Base-by-base conservation (phyloP, 2,113 vertebrate genomes). In the Pelusios castaneus region DNA sequence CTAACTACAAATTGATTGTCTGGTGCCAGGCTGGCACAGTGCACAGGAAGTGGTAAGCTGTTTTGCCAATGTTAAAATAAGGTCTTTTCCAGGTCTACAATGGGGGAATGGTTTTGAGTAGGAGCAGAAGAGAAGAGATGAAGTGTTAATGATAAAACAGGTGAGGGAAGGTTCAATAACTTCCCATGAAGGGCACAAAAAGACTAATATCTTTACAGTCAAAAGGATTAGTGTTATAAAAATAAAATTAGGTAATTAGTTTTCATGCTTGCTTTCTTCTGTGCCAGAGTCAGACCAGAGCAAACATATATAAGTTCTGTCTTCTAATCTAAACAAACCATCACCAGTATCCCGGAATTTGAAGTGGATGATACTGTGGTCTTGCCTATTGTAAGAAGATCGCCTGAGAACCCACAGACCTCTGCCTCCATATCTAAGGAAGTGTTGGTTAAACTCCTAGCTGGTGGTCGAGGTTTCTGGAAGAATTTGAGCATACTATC, bases 371-470 rank as follows among this genome's bases (percentile, higher is more conserved):
- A 58, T 47, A n/a, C 1, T 13, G 86, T 82, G 17, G 2, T 94
- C 47, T 83, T 80, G 54, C 27, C 84, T 89, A 25, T 41, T 91
- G 27, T 85, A 89, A 87, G 7, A 89, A 87, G 7, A 43, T 60
- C 14, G 58, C 73, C n/a, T 82, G 92, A 52, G 41, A 89, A 13
- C 17, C 4, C 76, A 49, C 7, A 51, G 21, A 81, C 80, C 43
- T 80, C 2, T 89, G 45, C 85, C 70, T 49, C 84, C 85, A 92
- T 38, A 80, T 8, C 17, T 63, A 77, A 91, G 49, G n/a, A 13
- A 87, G 1, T 25, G 43, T 31, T 91, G 67, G 7, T 94, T 82
- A 60, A 91, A 94, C 80, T 82, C 22, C 45, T 87, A 10, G 11
- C 60, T 82, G 55, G 49, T 17, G 80, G 1, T 41, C 43, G 51